Evolutionary conservation across 1,140 invertebrate species (phyloP), one percentile per base, ranked within the genome.

Genomic region (Argopecten irradians): DNA sequence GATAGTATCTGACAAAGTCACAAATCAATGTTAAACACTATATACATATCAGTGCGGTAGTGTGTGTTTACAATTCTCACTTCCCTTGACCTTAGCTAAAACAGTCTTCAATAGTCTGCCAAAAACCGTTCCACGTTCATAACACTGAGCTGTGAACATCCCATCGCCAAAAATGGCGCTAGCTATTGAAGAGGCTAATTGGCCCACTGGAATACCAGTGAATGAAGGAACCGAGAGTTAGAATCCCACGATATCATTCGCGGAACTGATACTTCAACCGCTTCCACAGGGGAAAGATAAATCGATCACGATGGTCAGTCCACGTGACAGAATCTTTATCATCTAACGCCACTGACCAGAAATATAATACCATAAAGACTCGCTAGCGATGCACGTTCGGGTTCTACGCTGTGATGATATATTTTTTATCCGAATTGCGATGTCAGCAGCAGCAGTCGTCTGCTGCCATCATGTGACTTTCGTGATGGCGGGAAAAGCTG

Each of bases 141-240:
- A n/a, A 22, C 55, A 28, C 8, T 28, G 55, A 71, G n/a, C n/a
- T 28, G 55, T 71, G 55, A 71, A 71, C 55, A 71, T 71, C 55
- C 55, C n/a, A 71, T 71, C 55, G 55, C 55, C 55, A 71, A 71
- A 71, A 71, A 71, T 71, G 55, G 55, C 55, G 55, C 22, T 8
- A 71, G 55, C 55, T 71, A 71, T 71, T 71, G 55, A 71, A 71
- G 55, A 71, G 55, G n/a, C 55, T 28, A 28, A 71, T 71, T 71
- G 36, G 55, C 55, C 55, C 16, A 1, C n/a, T 28, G 55, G 55
- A n/a, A 71, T 71, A 28, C 55, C 22, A 28, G 55, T 11, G 22
- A 71, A 28, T 71, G 55, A 28, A 28, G 55, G 55, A 28, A 46
- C 22, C 55, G 22, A n/a, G 55, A 1, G 55, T n/a, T 8, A 3